phyloP scores from a whole-genome alignment of 2,797 vertebrate species.

The Selene dorsalis region DNA sequence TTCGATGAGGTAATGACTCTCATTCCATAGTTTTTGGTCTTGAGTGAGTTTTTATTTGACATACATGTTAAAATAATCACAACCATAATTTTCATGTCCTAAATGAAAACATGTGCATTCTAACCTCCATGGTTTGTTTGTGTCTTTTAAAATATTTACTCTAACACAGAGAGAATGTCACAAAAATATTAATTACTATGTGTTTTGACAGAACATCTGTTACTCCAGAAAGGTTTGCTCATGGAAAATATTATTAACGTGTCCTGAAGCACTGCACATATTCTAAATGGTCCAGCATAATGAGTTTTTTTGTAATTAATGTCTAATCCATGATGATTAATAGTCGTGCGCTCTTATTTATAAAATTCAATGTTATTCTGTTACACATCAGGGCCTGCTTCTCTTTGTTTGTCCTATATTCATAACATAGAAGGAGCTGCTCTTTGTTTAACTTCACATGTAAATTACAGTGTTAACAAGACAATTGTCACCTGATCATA shows the following conservation, averaged over 20 bases:
- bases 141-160: slow-evolving; percentile 53
- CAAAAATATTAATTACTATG: slow-evolving; percentile 58
- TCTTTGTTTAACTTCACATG: slow-evolving; percentile 61
- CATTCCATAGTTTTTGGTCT: background rate
- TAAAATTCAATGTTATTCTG: slow-evolving; percentile 68
- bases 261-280: slow-evolving; percentile 47
- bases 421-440: slow-evolving; percentile 31
- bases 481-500: slow-evolving; percentile 56
- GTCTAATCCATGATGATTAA: slow-evolving; percentile 68
- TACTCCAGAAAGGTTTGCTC: slow-evolving; percentile 61
- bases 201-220: slow-evolving; percentile 73
- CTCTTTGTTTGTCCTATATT: slow-evolving; percentile 45
- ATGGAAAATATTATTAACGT: slow-evolving; percentile 68
- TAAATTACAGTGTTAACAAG: slow-evolving; percentile 64
- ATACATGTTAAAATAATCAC: slow-evolving; percentile 1
- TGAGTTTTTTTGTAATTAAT: slow-evolving; percentile 71
- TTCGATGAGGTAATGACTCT: background rate
- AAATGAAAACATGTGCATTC: slow-evolving; percentile 26
- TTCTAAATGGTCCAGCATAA: slow-evolving; percentile 70
- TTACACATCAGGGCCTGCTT: slow-evolving; percentile 49
- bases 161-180: slow-evolving; percentile 23
- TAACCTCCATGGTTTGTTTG: slow-evolving; percentile 15
- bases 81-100: slow-evolving; percentile 13
- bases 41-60: slow-evolving; percentile 3
- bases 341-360: slow-evolving; percentile 62